phyloP scores from a whole-genome alignment of 2,113 vertebrate species.

The Syngnathus typhle region DNA sequence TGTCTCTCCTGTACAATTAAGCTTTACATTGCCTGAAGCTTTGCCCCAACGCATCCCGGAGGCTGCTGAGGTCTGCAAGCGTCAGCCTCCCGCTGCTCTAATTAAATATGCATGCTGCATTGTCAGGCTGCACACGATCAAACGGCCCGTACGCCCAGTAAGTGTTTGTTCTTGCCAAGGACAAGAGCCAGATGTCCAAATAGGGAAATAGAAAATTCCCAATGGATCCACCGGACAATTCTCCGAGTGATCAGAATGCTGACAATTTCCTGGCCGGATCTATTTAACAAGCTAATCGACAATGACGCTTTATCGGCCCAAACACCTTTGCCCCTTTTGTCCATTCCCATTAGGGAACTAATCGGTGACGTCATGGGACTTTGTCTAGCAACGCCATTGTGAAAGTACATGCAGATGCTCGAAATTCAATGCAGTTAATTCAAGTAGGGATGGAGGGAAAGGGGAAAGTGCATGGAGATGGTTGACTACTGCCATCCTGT shows the following conservation, averaged over 20 bases:
- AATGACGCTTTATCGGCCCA: background rate
- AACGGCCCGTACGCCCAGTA: slow-evolving; percentile 17
- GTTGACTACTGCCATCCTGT: slow-evolving; percentile 3
- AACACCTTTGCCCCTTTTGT: background rate
- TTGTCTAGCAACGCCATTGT: background rate
- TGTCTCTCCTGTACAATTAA: slow-evolving; percentile 11
- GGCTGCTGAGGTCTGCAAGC: slow-evolving; percentile 7
- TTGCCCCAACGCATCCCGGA: slow-evolving; percentile 7
- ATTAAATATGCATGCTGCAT: slow-evolving; percentile 20
- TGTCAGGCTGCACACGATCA: slow-evolving; percentile 30
- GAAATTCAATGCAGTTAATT: background rate
- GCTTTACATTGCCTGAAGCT: slow-evolving; percentile 13
- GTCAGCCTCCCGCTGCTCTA: slow-evolving; percentile 25
- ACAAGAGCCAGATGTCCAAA: slow-evolving; percentile 32
- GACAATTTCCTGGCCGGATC: background rate
- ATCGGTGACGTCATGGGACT: background rate
- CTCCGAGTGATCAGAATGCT: background rate
- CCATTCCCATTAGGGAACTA: background rate
- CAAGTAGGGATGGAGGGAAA: background rate
- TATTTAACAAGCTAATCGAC: background rate
- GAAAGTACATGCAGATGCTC: background rate
- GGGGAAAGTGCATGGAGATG: background rate
- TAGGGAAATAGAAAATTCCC: background rate
- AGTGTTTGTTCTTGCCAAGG: slow-evolving; percentile 22
- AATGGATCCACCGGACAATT: background rate